Evolutionary conservation across 2,113 vertebrate species (phyloP), one percentile per base, ranked within the genome.

Genomic region (Paracyprichromis sp.): DNA sequence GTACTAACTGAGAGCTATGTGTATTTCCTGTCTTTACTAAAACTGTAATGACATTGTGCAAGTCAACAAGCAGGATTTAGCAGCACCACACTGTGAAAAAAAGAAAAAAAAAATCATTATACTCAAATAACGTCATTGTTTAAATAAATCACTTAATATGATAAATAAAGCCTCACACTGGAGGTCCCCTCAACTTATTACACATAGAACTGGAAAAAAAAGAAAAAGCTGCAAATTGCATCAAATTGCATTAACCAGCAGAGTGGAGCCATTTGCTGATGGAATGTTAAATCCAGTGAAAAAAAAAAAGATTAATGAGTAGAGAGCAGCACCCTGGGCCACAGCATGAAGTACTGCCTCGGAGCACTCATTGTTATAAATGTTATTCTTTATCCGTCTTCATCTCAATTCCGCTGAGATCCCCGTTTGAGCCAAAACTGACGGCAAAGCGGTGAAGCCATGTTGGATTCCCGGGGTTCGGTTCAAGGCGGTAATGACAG

Each of bases 261-360:
- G 92, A 96, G 92, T 94, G 94, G 84, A 94, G 89, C 92, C 90
- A 83, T 94, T 92, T 93, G 92, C 94, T 95, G 93, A 96, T 94
- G 93, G 82, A 93, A 95, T 90, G 88, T 93, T 95, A 96, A 96
- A 95, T 96, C 90, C 90, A 91, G 88, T 92, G 90, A 45, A 78
- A 96, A 96, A 78, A 96, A 96, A 90, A 95, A 94, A 94, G 93
- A 96, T 94, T 91, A 96, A 96, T 95, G 95, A 95, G 93, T 56
- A 93, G 84, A 38, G 63, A 86, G 82, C 84, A 79, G 92, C 90
- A 94, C 91, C 83, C 82, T 89, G 85, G 86, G 92, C 88, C 83
- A 82, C 86, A 61, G 80, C 88, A 88, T 83, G 91, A 85, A 85
- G 40, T 57, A 81, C 78, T 89, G 87, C 89, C 88, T 81, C 54